Base-by-base conservation (phyloP, 2,797 vertebrate genomes). In the Cuculus canorus region DNA sequence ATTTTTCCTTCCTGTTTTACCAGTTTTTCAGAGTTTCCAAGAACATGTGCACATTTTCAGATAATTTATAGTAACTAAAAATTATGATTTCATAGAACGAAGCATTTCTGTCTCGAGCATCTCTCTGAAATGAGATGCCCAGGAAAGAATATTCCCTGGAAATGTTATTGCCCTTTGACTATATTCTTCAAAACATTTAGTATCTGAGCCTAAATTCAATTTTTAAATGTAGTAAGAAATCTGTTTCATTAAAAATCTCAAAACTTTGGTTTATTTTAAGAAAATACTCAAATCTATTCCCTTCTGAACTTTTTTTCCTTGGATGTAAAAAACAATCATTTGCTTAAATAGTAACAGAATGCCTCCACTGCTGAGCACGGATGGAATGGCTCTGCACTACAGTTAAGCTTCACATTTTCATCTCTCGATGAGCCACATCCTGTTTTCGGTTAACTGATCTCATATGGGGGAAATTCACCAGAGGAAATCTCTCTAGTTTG, bases 361-460 rank as follows among this genome's bases (percentile, higher is more conserved):
- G 79, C 72, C 82, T 91, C 86, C 69, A 82, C 35, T 61, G 85
- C 80, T 75, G 28, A 81, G 85, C 77, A 24, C 24, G 75, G 60
- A 28, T 75, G 90, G 81, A 96, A 94, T 87, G 83, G 59, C 76
- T 94, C 76, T 77, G 13, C 53, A 57, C 47, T 21, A 24, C 88
- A 90, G 56, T 73, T 35, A 60, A 63, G 10, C 69, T 93, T 87
- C 71, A 83, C 48, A 80, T 92, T 90, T 97, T 78, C 84, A 88
- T 84, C 91, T 94, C 39, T 94, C 94, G 88, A 47, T 50, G 93
- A 92, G 95, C 97, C 98, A 98, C 98, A 98, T 98, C 98, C 98
- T 98, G 97, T 98, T 98, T 98, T 97, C 94, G 41, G 96, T 98
- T 97, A 91, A 96, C 97, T 97, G 97, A 98, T 95, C 96, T 98